Evolutionary conservation across 2,797 vertebrate genomes (phyloP).

Genomic region (Hephaestus fuliginosus): DNA sequence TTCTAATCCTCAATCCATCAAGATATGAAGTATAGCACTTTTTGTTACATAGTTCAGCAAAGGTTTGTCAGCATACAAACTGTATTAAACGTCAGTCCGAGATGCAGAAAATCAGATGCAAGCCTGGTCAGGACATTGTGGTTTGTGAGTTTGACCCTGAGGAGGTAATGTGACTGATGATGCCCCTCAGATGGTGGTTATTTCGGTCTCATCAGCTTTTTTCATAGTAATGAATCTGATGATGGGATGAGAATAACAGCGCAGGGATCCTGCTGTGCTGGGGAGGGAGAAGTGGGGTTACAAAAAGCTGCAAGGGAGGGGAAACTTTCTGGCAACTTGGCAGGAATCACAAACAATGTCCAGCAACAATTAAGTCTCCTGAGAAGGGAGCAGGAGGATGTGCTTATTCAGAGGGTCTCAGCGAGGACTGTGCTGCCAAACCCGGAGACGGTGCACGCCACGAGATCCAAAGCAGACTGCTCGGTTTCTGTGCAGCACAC

Average conservation of each 20-base stretch:
- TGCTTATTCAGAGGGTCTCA: constrained; percentile 53
- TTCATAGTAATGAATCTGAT: constrained; percentile 74
- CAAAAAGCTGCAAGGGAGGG: constrained; percentile 56
- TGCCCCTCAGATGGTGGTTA: constrained; percentile 41
- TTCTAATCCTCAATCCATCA: constrained; percentile 6
- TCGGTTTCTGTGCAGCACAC: constrained; percentile 47
- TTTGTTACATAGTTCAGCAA: not conserved
- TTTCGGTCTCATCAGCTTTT: constrained; percentile 74
- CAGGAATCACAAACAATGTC: constrained; percentile 63
- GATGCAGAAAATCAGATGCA: constrained; percentile 42
- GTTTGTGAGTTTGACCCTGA: constrained; percentile 65
- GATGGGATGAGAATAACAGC: constrained; percentile 56
- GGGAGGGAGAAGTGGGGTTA: constrained; percentile 2
- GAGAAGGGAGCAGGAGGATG: constrained; percentile 51
- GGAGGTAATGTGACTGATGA: constrained; percentile 78
- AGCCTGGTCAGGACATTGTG: constrained; percentile 11
- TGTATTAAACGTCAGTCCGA: constrained; percentile 32
- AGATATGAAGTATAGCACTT: not conserved
- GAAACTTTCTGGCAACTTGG: constrained; percentile 62
- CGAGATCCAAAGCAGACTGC: constrained; percentile 48
- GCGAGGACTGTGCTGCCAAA: constrained; percentile 36
- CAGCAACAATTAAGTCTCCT: constrained; percentile 66
- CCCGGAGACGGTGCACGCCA: constrained; percentile 29
- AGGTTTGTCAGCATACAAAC: constrained; percentile 8
- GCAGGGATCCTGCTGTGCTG: constrained; percentile 49